Percentiles rank a stretch among this genome's conserved stretches.
phyloP scores from a whole-genome alignment of 2,113 vertebrate species.

The Natator depressus region DNA sequence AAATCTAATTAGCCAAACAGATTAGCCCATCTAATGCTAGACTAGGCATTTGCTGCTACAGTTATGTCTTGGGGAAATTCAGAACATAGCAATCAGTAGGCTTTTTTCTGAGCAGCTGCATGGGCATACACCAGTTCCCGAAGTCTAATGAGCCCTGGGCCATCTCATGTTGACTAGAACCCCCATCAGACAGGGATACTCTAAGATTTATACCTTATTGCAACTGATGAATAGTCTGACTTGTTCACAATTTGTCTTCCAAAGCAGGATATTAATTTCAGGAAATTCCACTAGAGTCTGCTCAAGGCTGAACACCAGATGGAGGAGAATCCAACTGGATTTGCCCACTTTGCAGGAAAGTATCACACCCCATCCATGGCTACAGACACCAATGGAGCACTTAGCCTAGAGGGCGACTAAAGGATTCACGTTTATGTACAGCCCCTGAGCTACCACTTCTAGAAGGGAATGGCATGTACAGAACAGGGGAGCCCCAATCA shows the following conservation, averaged over 20 bases:
- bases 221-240: constrained; percentile 64
- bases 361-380: constrained; percentile 45
- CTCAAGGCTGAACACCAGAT: constrained; percentile 24
- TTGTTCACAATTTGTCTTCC: background rate
- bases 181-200: background rate
- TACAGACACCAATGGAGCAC: background rate
- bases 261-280: constrained; percentile 15
- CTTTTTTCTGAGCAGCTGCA: background rate
- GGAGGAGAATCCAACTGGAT: constrained; percentile 35
- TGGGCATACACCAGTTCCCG: background rate
- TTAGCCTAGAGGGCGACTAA: constrained; percentile 13
- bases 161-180: background rate
- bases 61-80: background rate
- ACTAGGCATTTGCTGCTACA: background rate
- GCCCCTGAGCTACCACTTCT: constrained; percentile 18
- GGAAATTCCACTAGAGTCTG: constrained; percentile 42
- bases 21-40: background rate
- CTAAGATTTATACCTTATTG: constrained; percentile 34
- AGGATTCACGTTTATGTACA: constrained; percentile 34
- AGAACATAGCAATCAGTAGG: background rate
- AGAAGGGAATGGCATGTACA: background rate
- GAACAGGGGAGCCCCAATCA: background rate
- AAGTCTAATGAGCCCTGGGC: background rate
- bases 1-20: background rate
- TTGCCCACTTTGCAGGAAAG: background rate